These are phyloP conservation scores for Psilopsiagon aurifrons DNA, from an alignment of 2,113 vertebrate genomes.

Conservation along the genomic window DNA sequence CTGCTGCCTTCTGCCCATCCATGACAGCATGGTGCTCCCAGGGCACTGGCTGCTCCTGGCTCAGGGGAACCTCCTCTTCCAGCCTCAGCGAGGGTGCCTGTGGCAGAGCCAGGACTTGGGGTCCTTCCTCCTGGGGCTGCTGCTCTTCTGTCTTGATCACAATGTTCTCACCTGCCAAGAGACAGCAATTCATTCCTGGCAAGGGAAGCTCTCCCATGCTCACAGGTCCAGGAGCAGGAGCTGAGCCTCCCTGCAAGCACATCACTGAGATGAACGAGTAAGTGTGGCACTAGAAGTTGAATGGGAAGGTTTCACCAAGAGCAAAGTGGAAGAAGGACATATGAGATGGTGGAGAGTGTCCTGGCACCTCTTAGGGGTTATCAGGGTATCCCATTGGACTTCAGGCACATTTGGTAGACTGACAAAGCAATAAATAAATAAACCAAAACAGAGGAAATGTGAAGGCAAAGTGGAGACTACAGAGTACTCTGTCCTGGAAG, in stretches of 20 bases:
- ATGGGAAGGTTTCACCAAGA: background rate
- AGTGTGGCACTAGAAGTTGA: fast-evolving
- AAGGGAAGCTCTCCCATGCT: background rate
- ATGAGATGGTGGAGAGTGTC: background rate
- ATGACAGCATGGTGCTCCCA: background rate
- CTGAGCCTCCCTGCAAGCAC: background rate
- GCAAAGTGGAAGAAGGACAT: background rate
- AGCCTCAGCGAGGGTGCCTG: background rate
- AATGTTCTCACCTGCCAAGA: background rate
- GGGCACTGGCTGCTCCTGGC: background rate
- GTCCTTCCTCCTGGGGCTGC: background rate
- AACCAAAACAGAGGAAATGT: background rate
- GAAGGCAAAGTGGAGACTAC: background rate
- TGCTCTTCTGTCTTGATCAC: slow-evolving; percentile 57
- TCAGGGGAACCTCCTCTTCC: background rate
- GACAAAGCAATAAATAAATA: background rate
- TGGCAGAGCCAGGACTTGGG: background rate
- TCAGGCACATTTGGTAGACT: fast-evolving
- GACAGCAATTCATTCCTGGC: fast-evolving
- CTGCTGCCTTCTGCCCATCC: background rate
- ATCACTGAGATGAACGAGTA: fast-evolving
- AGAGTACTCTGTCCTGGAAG: background rate
- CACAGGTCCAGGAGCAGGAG: background rate
- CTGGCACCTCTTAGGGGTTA: background rate
- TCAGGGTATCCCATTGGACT: background rate